Percentiles rank a stretch among this genome's conserved stretches.
phyloP scores from a whole-genome alignment of 2,113 vertebrate genomes.

The Craseonycteris thonglongyai region DNA sequence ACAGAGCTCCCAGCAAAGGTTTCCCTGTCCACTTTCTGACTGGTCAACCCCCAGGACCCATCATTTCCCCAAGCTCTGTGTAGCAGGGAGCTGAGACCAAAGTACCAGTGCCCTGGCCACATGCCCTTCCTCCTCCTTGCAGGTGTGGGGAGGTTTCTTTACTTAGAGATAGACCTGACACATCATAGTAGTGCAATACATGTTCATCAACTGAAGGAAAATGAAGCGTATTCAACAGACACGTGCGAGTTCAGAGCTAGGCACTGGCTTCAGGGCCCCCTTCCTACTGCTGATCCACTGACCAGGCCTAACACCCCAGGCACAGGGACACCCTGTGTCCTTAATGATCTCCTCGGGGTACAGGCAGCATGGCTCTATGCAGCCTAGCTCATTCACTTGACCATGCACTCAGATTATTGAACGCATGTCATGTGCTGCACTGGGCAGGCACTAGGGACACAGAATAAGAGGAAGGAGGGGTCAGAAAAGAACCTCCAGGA shows the following conservation, averaged over 20 bases:
- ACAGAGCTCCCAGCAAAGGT: background rate
- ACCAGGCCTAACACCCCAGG: background rate
- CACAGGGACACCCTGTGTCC: background rate
- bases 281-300: background rate
- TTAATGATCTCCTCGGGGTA: background rate
- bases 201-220: background rate
- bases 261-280: background rate
- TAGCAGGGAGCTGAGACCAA: background rate
- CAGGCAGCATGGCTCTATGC: background rate
- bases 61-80: background rate
- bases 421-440: background rate
- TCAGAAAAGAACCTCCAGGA: background rate
- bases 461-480: too few species aligned
- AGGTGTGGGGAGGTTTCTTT: background rate
- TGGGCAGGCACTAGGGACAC: accelerated
- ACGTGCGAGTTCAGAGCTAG: background rate
- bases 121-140: background rate
- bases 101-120: background rate
- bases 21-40: background rate
- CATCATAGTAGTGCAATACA: background rate
- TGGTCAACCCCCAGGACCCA: background rate
- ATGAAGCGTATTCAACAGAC: background rate
- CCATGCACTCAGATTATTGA: background rate
- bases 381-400: background rate
- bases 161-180: background rate